A percentile compares a stretch with the other conserved stretches of the same genome.
Evolutionary conservation across 2,888 invertebrate genomes (phyloP).

Genomic region (Dexiosoma caninum): DNA sequence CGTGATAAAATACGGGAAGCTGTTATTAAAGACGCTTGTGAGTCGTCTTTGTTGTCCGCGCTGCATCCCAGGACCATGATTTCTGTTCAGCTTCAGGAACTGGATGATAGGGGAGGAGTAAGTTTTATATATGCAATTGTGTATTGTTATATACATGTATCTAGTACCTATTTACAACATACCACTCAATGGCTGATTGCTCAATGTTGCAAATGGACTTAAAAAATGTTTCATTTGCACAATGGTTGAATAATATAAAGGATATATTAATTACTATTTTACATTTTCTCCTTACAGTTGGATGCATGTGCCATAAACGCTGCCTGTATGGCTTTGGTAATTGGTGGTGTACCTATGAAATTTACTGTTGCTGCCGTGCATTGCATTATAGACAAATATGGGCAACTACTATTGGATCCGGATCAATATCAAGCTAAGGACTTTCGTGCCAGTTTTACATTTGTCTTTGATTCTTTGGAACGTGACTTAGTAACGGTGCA

Average conservation of each 20-base stretch:
- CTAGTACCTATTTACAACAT: too few species aligned
- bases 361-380: constrained; percentile 88
- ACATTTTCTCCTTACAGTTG: constrained; percentile 77
- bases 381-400: constrained; percentile 83
- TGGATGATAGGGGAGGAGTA: constrained; percentile 90
- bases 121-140: constrained; percentile 67
- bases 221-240: too few species aligned
- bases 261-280: too few species aligned
- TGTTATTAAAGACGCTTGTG: constrained; percentile 86
- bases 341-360: constrained; percentile 90
- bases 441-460: constrained; percentile 83
- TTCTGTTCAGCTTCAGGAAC: constrained; percentile 88
- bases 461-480: constrained; percentile 85
- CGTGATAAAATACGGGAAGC: constrained; percentile 86
- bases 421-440: constrained; percentile 78
- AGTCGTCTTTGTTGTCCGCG: constrained; percentile 83
- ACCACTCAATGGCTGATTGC: too few species aligned
- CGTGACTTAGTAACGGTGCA: constrained; percentile 82
- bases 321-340: constrained; percentile 88
- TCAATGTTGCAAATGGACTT: too few species aligned
- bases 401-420: constrained; percentile 83
- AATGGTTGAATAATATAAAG: too few species aligned
- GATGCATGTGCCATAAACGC: constrained; percentile 90
- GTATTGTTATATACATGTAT: background rate
- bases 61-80: constrained; percentile 90